These are phyloP conservation scores for Xestia ashworthii DNA, from an alignment of 2,888 invertebrate genomes.

Conservation along the genomic window DNA sequence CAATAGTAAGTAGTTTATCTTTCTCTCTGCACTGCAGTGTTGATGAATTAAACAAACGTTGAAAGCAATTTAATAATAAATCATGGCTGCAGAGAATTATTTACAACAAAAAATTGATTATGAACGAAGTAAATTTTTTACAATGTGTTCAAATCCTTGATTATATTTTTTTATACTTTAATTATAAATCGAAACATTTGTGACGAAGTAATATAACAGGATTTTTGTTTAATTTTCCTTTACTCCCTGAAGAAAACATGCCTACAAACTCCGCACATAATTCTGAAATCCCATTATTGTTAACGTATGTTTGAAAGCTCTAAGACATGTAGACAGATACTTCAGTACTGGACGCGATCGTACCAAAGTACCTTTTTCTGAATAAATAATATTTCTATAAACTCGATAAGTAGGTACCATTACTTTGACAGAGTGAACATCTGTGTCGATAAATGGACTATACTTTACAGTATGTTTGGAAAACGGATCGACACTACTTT, in stretches of 20 bases:
- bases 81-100: neutral
- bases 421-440: slow-evolving; percentile 21
- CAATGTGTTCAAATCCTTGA: neutral
- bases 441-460: neutral
- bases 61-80: slow-evolving; percentile 1
- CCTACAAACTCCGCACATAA: neutral
- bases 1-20: neutral
- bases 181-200: neutral
- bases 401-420: slow-evolving; percentile 5
- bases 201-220: no score
- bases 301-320: slow-evolving; percentile 17
- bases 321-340: neutral
- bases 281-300: slow-evolving; percentile 32
- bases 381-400: slow-evolving; percentile 37
- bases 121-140: neutral
- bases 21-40: neutral
- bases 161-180: neutral
- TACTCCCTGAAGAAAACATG: neutral
- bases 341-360: slow-evolving; percentile 26
- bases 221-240: neutral
- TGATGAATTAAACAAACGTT: neutral
- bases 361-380: slow-evolving; percentile 12
- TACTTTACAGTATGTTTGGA: neutral
- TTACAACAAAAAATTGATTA: neutral
- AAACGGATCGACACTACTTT: neutral